A percentile compares a stretch with the other conserved stretches of the same genome.
Conservation (phyloP, 2,888 invertebrate genomes). For the Carabus problematicus region DNA sequence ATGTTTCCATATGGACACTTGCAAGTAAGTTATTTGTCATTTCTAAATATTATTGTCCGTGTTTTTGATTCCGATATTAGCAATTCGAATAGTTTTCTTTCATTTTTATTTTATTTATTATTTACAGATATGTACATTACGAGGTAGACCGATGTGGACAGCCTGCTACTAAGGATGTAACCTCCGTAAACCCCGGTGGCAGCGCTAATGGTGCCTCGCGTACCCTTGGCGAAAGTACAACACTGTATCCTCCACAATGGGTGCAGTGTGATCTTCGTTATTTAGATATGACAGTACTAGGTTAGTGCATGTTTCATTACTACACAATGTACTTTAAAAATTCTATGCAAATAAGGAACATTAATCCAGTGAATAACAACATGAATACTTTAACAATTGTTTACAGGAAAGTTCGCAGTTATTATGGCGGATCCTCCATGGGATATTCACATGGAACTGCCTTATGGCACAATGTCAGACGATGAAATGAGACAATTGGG, state of each 20-base stretch:
- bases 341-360: no score
- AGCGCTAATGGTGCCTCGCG: slow-evolving; percentile 52
- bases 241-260: slow-evolving; percentile 92
- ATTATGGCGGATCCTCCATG: slow-evolving; percentile 99
- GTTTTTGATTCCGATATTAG: slow-evolving; percentile 6
- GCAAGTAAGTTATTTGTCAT: slow-evolving; percentile 72
- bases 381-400: slow-evolving; percentile 46
- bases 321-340: no score
- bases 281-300: slow-evolving; percentile 88
- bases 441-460: slow-evolving; percentile 99
- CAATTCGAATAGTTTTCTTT: background rate
- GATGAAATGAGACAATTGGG: slow-evolving; percentile 97
- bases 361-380: no score
- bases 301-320: slow-evolving; percentile 57
- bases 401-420: slow-evolving; percentile 90
- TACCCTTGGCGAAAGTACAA: slow-evolving; percentile 60
- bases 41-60: background rate
- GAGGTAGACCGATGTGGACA: slow-evolving; percentile 84
- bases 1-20: slow-evolving; percentile 98
- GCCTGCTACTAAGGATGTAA: slow-evolving; percentile 52
- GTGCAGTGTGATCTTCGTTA: slow-evolving; percentile 95
- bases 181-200: slow-evolving; percentile 52
- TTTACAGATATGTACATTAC: slow-evolving; percentile 89
- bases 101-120: slow-evolving; percentile 11
- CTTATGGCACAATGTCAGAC: slow-evolving; percentile 98